A percentile compares a stretch with the other conserved stretches of the same genome.
Evolutionary conservation across 2,113 vertebrate species (phyloP).

Genomic region (Furnarius figulus): DNA sequence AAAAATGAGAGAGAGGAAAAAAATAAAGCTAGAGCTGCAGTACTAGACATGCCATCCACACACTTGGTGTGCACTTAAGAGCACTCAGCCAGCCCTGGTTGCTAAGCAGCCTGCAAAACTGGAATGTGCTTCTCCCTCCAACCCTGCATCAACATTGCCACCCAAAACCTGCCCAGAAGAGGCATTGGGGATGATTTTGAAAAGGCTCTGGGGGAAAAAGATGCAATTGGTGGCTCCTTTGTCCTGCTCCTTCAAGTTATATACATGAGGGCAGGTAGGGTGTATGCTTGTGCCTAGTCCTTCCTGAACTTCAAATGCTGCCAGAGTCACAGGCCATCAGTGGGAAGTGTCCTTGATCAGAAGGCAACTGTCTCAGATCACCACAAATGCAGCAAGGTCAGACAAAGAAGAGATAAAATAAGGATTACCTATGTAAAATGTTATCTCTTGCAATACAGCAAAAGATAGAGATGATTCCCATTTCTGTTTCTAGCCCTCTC

Average conservation of each 20-base stretch:
- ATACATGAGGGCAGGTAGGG: fast-evolving
- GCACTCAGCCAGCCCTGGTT: constrained; percentile 31
- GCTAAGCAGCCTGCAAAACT: constrained; percentile 65
- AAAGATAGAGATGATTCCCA: background rate
- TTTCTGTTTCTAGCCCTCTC: background rate
- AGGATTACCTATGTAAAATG: background rate
- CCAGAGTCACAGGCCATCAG: fast-evolving
- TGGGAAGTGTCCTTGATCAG: background rate
- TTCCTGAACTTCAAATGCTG: background rate
- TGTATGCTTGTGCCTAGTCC: fast-evolving
- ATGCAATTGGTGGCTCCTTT: fast-evolving
- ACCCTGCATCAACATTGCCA: constrained; percentile 6
- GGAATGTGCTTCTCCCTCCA: constrained; percentile 53
- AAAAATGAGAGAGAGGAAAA: background rate
- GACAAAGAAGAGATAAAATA: background rate
- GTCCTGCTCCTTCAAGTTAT: background rate
- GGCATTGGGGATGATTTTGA: background rate
- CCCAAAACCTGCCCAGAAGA: background rate
- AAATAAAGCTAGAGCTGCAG: background rate
- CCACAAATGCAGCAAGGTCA: background rate
- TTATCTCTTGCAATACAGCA: background rate
- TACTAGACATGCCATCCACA: background rate
- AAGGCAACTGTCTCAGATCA: background rate
- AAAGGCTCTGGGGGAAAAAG: background rate
- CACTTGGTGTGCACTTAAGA: background rate